Conservation (phyloP, 2,113 vertebrate species). For the Oxyura jamaicensis region DNA sequence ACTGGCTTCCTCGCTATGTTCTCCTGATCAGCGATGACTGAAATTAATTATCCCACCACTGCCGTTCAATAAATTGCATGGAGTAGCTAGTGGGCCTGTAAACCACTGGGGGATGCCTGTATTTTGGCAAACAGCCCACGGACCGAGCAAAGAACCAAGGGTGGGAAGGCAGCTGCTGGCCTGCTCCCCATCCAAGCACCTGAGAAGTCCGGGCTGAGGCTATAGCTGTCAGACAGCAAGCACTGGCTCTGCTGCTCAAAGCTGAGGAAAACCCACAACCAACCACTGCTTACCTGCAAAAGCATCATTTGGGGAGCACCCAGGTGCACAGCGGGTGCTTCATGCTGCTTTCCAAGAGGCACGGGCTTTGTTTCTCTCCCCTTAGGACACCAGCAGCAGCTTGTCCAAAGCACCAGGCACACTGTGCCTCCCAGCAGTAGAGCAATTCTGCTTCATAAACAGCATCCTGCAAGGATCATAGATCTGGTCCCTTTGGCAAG, state of each 20-base stretch:
- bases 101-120: background rate
- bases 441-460: background rate
- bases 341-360: background rate
- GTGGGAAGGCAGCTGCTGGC: background rate
- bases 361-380: background rate
- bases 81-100: rapidly evolving
- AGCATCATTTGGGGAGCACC: rapidly evolving
- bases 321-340: rapidly evolving
- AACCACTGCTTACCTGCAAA: background rate
- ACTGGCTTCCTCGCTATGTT: background rate
- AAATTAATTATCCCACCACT: background rate
- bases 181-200: background rate
- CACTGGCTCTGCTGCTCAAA: background rate
- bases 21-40: background rate
- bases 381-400: background rate
- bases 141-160: background rate
- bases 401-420: background rate
- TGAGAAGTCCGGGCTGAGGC: background rate
- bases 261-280: background rate
- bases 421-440: background rate
- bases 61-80: background rate
- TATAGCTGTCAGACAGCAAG: background rate
- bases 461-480: background rate
- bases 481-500: background rate
- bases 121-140: background rate